Conservation (phyloP, 1,140 invertebrate genomes). For the Cyrtorhinus lividipennis region DNA sequence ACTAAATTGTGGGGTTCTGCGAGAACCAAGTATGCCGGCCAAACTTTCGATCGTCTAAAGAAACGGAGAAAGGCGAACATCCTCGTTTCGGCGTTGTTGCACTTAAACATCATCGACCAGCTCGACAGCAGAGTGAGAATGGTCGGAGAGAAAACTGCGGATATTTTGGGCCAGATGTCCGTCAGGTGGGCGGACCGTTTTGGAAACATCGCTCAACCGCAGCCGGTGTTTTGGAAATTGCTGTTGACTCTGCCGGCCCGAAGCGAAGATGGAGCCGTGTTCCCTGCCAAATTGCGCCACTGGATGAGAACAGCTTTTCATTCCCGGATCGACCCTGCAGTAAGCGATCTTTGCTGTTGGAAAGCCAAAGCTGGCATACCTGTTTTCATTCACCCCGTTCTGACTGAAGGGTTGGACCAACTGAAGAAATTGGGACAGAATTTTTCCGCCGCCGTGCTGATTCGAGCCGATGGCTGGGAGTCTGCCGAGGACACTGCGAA, state of each 20-base stretch:
- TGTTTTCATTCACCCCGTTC: slow-evolving; percentile 13
- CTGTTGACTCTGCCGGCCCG: slow-evolving; percentile 10
- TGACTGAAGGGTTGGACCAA: slow-evolving; percentile 13
- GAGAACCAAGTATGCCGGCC: neutral
- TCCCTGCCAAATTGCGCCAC: slow-evolving; percentile 14
- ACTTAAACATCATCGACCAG: slow-evolving; percentile 14
- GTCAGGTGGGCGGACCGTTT: slow-evolving; percentile 5
- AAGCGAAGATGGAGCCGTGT: slow-evolving; percentile 11
- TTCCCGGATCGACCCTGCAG: neutral
- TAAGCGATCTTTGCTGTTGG: slow-evolving; percentile 1
- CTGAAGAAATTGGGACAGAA: neutral
- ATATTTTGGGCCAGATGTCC: slow-evolving; percentile 9
- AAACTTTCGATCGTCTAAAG: slow-evolving; percentile 12
- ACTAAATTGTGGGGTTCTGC: slow-evolving; percentile 20
- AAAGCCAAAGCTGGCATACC: slow-evolving; percentile 11
- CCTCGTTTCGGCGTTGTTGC: slow-evolving; percentile 16
- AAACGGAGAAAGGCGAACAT: slow-evolving; percentile 15
- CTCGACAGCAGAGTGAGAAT: slow-evolving; percentile 13
- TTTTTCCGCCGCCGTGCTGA: slow-evolving; percentile 18
- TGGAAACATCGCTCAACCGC: slow-evolving; percentile 14
- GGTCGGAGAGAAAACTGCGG: slow-evolving; percentile 13
- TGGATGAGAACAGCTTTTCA: slow-evolving; percentile 20
- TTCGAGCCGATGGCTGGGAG: slow-evolving; percentile 20
- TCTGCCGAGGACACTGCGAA: neutral
- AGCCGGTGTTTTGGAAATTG: slow-evolving; percentile 15